These are phyloP conservation scores for Salvator merianae DNA, from an alignment of 2,113 vertebrate species.

Conservation along the genomic window DNA sequence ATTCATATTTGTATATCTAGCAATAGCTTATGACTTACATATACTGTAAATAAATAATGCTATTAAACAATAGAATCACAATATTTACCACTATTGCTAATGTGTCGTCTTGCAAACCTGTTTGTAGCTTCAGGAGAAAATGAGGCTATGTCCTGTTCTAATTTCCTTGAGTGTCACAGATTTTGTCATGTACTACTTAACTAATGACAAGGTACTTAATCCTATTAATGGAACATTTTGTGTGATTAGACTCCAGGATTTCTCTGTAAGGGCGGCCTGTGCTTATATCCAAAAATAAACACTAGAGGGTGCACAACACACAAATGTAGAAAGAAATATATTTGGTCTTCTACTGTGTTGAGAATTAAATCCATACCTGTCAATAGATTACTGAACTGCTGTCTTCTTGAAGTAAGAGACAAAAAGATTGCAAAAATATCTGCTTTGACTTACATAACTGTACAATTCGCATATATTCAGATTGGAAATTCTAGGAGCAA, in stretches of 20 bases:
- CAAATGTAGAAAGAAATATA: conserved; percentile 6
- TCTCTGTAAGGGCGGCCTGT: conserved; percentile 20
- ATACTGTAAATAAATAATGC: conserved; percentile 15
- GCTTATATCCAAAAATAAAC: conserved; percentile 51
- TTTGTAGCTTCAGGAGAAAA: conserved; percentile 50
- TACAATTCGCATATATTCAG: neutral
- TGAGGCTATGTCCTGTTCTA: conserved; percentile 63
- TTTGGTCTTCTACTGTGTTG: neutral
- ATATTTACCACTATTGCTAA: conserved; percentile 72
- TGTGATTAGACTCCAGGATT: conserved; percentile 60
- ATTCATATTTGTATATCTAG: conserved; percentile 29
- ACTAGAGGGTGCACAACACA: conserved; percentile 69
- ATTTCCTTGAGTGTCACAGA: conserved; percentile 62
- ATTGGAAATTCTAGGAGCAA: neutral
- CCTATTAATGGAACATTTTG: conserved; percentile 71
- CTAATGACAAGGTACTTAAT: conserved; percentile 79
- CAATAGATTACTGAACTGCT: neutral
- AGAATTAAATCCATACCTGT: neutral
- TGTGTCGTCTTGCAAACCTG: conserved; percentile 54
- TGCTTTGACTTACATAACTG: neutral
- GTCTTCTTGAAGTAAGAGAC: conserved; percentile 3
- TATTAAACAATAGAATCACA: conserved; percentile 14
- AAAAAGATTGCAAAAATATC: neutral
- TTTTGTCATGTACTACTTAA: conserved; percentile 71
- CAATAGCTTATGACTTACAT: neutral